These are phyloP conservation scores for Clepsis dumicolana DNA, from an alignment of 2,888 invertebrate genomes.

Conservation along the genomic window DNA sequence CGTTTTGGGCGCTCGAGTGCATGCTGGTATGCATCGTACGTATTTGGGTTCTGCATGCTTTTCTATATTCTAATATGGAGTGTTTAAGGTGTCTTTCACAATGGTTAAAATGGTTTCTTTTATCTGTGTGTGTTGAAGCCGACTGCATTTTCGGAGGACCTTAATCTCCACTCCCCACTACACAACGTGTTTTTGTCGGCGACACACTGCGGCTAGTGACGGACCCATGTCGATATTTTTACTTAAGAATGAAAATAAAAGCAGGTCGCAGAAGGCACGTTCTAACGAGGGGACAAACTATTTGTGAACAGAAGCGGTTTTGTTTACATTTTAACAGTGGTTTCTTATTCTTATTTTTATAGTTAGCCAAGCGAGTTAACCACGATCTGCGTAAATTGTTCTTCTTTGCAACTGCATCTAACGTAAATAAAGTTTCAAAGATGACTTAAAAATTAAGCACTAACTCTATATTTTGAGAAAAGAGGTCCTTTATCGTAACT, in stretches of 20 bases:
- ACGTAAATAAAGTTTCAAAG: neutral
- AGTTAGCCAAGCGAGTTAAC: neutral
- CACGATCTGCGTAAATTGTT: neutral
- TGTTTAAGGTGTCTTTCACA: constrained; percentile 60
- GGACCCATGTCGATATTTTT: constrained; percentile 62
- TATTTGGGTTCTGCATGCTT: constrained; percentile 48
- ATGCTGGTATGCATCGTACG: constrained; percentile 63
- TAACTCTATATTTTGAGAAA: too few species aligned
- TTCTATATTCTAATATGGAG: constrained; percentile 57
- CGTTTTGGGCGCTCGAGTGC: constrained; percentile 72
- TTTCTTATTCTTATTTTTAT: constrained; percentile 20
- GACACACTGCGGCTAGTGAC: constrained; percentile 73
- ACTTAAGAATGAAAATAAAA: constrained; percentile 43
- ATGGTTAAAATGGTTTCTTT: constrained; percentile 51
- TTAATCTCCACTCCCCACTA: constrained; percentile 73
- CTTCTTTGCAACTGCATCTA: neutral
- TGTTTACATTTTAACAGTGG: constrained; percentile 32
- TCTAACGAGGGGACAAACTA: constrained; percentile 40
- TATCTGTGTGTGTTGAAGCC: constrained; percentile 68
- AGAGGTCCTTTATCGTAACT: constrained; percentile 59
- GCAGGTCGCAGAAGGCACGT: constrained; percentile 38
- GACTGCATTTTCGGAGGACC: constrained; percentile 80
- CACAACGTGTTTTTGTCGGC: constrained; percentile 75
- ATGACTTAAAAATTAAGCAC: neutral
- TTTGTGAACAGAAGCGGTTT: constrained; percentile 38